Evolutionary conservation across 2,888 invertebrate species (phyloP).

Genomic region (Odontomyia ornata): DNA sequence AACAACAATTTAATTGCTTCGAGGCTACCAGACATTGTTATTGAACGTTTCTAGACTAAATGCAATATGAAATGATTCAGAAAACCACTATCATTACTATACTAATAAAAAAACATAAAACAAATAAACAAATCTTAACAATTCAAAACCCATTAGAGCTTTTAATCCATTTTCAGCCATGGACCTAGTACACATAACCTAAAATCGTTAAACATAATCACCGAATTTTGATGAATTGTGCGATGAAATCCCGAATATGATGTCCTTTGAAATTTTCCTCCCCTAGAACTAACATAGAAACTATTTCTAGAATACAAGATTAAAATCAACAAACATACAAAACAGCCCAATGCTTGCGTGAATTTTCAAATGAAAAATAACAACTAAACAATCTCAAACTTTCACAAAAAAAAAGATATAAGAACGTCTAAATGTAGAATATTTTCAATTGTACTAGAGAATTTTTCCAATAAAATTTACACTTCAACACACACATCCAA

Average conservation of each 20-base stretch:
- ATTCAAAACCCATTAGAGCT: neutral
- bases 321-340: conserved; percentile 1
- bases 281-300: neutral
- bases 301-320: too few species aligned
- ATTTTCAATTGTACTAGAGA: conserved; percentile 1
- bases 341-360: conserved; percentile 24
- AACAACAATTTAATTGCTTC: neutral
- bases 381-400: neutral
- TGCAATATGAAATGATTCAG: neutral
- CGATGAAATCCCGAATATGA: neutral
- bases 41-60: conserved; percentile 4
- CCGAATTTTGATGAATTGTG: neutral
- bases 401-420: neutral
- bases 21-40: neutral
- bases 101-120: neutral
- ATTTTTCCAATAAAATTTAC: conserved; percentile 19
- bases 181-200: neutral
- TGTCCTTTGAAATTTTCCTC: neutral
- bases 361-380: neutral
- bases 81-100: too few species aligned
- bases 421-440: neutral
- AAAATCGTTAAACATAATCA: too few species aligned
- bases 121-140: neutral
- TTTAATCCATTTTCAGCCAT: conserved; percentile 2
- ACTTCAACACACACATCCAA: conserved; percentile 14